phyloP scores from a whole-genome alignment of 2,113 vertebrate genomes.

The Noturus placidus region DNA sequence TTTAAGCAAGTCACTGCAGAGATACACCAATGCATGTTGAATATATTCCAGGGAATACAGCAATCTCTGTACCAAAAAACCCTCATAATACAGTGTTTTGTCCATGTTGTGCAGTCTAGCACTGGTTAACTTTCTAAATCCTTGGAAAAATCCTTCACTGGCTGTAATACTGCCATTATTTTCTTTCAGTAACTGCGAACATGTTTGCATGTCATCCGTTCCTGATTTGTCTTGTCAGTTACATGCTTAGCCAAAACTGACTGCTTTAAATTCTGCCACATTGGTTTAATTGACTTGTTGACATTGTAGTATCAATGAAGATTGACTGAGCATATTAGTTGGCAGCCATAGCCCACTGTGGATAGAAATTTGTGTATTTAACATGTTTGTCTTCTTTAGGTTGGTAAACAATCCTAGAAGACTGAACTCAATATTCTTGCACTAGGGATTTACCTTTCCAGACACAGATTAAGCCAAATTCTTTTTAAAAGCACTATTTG shows the following conservation, averaged over 20 bases:
- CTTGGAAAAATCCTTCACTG: background rate
- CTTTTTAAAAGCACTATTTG: background rate
- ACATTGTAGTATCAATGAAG: conserved; percentile 11
- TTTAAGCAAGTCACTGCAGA: background rate
- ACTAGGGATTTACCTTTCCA: background rate
- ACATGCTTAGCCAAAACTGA: background rate
- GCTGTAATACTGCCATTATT: background rate
- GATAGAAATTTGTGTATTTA: conserved; percentile 20
- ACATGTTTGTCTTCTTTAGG: background rate
- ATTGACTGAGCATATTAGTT: background rate
- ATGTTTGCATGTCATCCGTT: conserved; percentile 5
- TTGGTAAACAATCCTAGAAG: background rate
- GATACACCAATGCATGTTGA: background rate
- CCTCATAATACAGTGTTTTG: background rate
- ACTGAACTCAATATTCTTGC: background rate
- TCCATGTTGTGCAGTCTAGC: background rate
- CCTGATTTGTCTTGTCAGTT: conserved; percentile 6
- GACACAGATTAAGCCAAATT: conserved; percentile 26
- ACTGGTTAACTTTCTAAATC: background rate
- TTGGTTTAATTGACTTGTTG: background rate
- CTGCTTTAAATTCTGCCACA: conserved; percentile 11
- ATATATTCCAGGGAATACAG: background rate
- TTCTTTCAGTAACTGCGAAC: background rate
- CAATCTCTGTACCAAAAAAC: background rate
- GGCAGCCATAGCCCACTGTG: background rate